Evolutionary conservation across 2,888 invertebrate genomes (phyloP).

Genomic region (Netelia inedita): DNA sequence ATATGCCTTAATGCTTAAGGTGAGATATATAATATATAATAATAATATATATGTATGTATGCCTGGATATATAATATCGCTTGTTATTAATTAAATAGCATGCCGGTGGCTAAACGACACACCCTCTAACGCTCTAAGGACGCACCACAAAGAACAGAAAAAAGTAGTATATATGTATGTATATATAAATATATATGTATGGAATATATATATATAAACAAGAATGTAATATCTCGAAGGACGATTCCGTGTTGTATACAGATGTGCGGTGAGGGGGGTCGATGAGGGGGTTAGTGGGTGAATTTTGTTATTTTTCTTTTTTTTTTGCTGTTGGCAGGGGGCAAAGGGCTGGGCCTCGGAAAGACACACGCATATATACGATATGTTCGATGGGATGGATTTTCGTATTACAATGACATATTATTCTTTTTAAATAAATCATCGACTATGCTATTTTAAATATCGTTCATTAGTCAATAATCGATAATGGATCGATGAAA

Average conservation of each 20-base stretch:
- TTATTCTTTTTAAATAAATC: constrained; percentile 37
- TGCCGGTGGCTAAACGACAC: constrained; percentile 77
- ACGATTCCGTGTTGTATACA: constrained; percentile 56
- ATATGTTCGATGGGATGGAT: constrained; percentile 63
- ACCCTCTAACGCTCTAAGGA: constrained; percentile 76
- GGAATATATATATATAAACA: constrained; percentile 51
- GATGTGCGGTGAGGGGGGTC: constrained; percentile 50
- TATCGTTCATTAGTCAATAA: not conserved
- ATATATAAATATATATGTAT: constrained; percentile 42
- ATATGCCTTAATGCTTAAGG: constrained; percentile 60
- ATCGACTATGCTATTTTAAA: constrained; percentile 35
- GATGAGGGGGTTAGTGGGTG: constrained; percentile 34
- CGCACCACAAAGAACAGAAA: constrained; percentile 74
- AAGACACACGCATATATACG: constrained; percentile 36
- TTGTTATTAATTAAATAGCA: constrained; percentile 72
- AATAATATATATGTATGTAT: constrained; percentile 55
- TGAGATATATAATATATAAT: constrained; percentile 51
- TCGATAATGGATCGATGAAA: constrained; percentile 30
- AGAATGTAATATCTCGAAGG: constrained; percentile 54
- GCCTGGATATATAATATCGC: constrained; percentile 59
- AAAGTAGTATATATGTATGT: constrained; percentile 62
- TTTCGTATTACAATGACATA: constrained; percentile 66
- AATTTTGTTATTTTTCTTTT: constrained; percentile 5
- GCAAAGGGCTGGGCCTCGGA: constrained; percentile 56
- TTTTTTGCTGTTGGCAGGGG: constrained; percentile 21